Evolutionary conservation across 2,888 invertebrate genomes (phyloP), one percentile per base, ranked within the genome.

Genomic region (Gymnocheta viridis): DNA sequence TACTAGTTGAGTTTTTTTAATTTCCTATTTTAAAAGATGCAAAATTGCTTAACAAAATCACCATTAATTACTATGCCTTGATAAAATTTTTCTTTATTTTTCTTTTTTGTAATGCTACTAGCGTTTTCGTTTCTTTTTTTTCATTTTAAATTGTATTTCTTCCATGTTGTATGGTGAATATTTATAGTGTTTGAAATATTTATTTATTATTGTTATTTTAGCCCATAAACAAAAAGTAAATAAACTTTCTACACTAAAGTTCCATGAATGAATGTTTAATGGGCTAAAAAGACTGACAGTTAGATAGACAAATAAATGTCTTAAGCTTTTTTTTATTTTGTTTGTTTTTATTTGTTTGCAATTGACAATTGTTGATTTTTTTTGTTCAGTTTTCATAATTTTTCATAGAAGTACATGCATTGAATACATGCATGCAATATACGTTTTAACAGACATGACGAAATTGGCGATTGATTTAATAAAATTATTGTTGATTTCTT

Each of bases 191-290:
- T 22, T 41, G 54, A 54, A 54, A 54, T 54, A 41, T 51, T 7
- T 38, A 41, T 54, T 54, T 27, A 9, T 67, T 54, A 14, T 29
- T n/a, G 7, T 35, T 51, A 22, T 56, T 56, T 12, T 47, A 47
- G 7, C 4, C 12, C 5, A 44, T 32, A 14, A 19, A 22, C 1
- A 54, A 41, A 54, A 49, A 41, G n/a, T 7, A 24, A 19, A 29
- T 44, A 44, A 72, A 60, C 58, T 72, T 72, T 58, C 60, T 72
- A 47, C 41, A 29, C 1, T 5, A 14, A 4, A 38, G 54, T 35
- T 22, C 22, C 14, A 32, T 44, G 35, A 72, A 35, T 60, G n/a
- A 38, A 54, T 24, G 35, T 32, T 24, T 35, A 44, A 64, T 24
- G 54, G 32, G n/a, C 38, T 35, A 12, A 35, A 54, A 32, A 17